Evolutionary conservation across 2,888 invertebrate species (phyloP), one percentile per base, ranked within the genome.

Genomic region (Pediacus dermestoides): DNA sequence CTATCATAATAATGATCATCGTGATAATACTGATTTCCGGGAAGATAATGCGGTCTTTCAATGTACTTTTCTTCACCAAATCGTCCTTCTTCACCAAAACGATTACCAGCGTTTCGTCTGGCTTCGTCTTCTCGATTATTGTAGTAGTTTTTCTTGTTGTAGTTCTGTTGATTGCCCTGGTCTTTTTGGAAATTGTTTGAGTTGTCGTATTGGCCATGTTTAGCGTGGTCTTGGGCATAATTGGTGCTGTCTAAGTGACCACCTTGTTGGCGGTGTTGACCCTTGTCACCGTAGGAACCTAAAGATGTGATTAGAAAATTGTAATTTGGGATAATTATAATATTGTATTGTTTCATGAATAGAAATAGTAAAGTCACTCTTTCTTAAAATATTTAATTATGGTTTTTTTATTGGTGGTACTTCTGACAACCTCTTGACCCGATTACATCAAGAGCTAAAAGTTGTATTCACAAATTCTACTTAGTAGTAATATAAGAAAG

Each of bases 191-290:
- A 62, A 18, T 60, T 50, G n/a, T 60, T 61, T 7, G 59, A 60
- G 31, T 63, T 61, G 38, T 66, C 55, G 40, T 66, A 68, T 8
- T 49, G 47, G 1, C 64, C 64, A 14, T 56, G 53, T 39, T 60
- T 58, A 2, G 44, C 50, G 16, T 63, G 56, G 27, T 64, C 59
- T 30, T 62, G 57, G 3, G 50, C 47, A 30, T 60, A 58, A 13
- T 55, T 54, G 2, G 44, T 39, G 18, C 55, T 58, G 42, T 66
- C 60, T 2, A 53, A 43, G 36, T 59, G 54, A 4, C 53, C 51
- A 11, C 62, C 66, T 14, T 56, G 54, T 14, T 60, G 58, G 13
- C 44, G 44, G 10, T 56, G 52, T 13, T 56, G 48, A 2, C 41
- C 56, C 10, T 48, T 51, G 34, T 59, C 57, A 4, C 64, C 66